Conservation (phyloP, 2,113 vertebrate genomes). For the Dinomys branickii region DNA sequence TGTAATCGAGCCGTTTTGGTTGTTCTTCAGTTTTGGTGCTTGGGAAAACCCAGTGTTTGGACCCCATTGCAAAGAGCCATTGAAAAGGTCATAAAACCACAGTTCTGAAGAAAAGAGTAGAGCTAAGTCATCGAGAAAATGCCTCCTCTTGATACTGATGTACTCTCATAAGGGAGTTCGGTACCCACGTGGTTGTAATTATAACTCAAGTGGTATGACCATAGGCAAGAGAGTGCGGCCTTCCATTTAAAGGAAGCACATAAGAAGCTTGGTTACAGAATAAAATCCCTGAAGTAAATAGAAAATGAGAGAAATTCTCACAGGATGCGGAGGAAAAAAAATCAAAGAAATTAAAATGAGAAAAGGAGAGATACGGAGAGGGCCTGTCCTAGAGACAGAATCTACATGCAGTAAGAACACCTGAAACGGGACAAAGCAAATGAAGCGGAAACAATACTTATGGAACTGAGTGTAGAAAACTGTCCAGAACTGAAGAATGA, state of each 20-base stretch:
- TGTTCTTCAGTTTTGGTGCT: background rate
- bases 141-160: background rate
- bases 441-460: background rate
- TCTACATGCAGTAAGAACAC: background rate
- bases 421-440: background rate
- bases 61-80: background rate
- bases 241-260: background rate
- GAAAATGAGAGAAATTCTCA: background rate
- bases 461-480: background rate
- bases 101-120: background rate
- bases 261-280: background rate
- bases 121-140: background rate
- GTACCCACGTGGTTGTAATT: background rate
- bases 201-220: background rate
- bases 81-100: background rate
- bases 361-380: background rate
- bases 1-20: background rate
- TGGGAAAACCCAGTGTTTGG: background rate
- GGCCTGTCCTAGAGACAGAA: background rate
- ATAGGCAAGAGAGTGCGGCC: background rate
- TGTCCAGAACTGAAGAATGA: background rate
- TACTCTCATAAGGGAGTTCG: background rate
- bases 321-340: background rate
- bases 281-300: background rate
- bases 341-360: background rate